Evolutionary conservation across 2,797 vertebrate genomes (phyloP).

Genomic region (Sebastiscus albofasciatus): DNA sequence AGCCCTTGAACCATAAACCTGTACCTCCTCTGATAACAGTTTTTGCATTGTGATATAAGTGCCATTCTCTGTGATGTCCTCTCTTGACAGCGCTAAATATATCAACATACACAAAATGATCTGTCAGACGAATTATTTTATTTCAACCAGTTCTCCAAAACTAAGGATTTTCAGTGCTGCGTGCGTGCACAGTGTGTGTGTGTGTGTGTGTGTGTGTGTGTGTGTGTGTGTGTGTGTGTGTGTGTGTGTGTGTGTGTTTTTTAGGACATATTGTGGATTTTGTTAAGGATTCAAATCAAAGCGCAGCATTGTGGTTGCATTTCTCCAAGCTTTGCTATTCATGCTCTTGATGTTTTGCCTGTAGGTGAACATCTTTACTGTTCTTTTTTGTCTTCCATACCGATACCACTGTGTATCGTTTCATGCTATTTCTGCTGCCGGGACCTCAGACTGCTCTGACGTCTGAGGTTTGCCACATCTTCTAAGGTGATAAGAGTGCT

Average conservation of each 20-base stretch:
- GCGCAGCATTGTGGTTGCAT: constrained; percentile 44
- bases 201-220: too few species aligned
- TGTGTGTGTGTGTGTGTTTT: constrained; percentile 13
- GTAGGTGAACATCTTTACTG: constrained; percentile 38
- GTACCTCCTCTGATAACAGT: constrained; percentile 84
- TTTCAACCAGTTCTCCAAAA: constrained; percentile 69
- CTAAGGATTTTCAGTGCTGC: constrained; percentile 62
- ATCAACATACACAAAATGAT: constrained; percentile 74
- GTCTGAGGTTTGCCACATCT: constrained; percentile 73
- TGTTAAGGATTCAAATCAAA: constrained; percentile 56
- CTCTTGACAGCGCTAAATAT: constrained; percentile 80
- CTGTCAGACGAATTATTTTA: constrained; percentile 76
- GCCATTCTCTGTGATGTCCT: constrained; percentile 74
- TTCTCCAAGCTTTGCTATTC: constrained; percentile 45
- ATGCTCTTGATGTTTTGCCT: constrained; percentile 47
- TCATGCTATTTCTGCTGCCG: constrained; percentile 47
- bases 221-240: background rate
- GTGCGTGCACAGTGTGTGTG: background rate
- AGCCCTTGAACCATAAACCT: constrained; percentile 86
- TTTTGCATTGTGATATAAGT: constrained; percentile 81
- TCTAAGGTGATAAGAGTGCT: constrained; percentile 77
- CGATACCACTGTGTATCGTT: constrained; percentile 14
- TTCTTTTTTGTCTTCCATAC: constrained; percentile 17
- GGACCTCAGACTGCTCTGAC: constrained; percentile 70
- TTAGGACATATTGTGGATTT: constrained; percentile 58